A percentile compares a stretch with the other conserved stretches of the same genome.
These are phyloP conservation scores for Pomacea canaliculata DNA, from an alignment of 2,888 invertebrate species.

Conservation along the genomic window DNA sequence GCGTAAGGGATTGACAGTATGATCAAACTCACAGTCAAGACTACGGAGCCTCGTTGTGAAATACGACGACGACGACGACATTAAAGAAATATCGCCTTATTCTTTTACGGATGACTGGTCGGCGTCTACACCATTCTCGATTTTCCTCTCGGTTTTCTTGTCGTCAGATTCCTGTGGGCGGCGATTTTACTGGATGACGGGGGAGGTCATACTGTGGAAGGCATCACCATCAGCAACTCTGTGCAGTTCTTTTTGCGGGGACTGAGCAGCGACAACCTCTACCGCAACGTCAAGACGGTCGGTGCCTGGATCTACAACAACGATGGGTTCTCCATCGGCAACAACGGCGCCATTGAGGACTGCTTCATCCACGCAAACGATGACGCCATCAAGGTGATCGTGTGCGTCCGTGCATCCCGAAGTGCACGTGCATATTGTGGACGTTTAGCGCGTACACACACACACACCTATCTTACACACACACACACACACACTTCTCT, in stretches of 20 bases:
- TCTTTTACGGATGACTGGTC: no score
- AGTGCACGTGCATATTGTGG: no score
- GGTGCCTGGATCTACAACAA: conserved; percentile 28
- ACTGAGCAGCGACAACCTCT: conserved; percentile 15
- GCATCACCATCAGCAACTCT: conserved; percentile 25
- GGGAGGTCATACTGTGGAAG: conserved; percentile 19
- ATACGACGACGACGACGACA: no score
- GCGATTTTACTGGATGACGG: conserved; percentile 26
- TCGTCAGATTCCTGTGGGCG: conserved; percentile 6
- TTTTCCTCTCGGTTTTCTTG: background rate
- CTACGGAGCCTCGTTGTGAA: no score
- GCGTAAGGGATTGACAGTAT: no score
- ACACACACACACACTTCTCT: no score
- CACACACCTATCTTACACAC: no score
- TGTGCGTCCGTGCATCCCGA: no score
- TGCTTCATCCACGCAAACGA: conserved; percentile 28
- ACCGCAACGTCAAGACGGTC: conserved; percentile 28
- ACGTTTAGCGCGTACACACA: no score
- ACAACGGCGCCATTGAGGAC: conserved; percentile 24
- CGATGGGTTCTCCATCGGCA: conserved; percentile 25
- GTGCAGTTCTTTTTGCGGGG: conserved; percentile 19
- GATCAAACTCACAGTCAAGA: no score
- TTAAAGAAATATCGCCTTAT: no score
- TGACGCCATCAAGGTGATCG: conserved; percentile 19
- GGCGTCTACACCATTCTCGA: no score